A percentile compares a stretch with the other conserved stretches of the same genome.
These are phyloP conservation scores for Drosophila diplacantha DNA, from an alignment of 2,888 invertebrate species.

Conservation along the genomic window DNA sequence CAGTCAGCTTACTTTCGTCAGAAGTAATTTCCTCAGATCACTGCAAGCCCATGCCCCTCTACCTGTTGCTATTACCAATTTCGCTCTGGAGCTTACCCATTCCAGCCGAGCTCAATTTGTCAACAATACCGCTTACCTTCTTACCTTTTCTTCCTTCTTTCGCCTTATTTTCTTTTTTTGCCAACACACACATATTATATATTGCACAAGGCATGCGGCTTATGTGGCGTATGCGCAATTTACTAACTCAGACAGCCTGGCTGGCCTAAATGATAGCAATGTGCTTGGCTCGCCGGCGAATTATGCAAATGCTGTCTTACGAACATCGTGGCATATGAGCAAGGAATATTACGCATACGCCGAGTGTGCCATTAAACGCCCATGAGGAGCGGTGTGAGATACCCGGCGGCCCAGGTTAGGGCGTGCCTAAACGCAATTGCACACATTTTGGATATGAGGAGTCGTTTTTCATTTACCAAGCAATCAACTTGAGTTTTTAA, in stretches of 20 bases:
- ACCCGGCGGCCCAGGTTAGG: not conserved
- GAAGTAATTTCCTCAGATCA: not conserved
- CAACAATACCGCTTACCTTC: slow-evolving; percentile 21
- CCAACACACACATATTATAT: slow-evolving; percentile 1
- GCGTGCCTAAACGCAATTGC: slow-evolving; percentile 58
- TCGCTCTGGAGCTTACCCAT: slow-evolving; percentile 17
- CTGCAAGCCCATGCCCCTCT: slow-evolving; percentile 8
- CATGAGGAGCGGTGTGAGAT: slow-evolving; percentile 21
- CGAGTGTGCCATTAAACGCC: slow-evolving; percentile 63
- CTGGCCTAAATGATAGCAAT: slow-evolving; percentile 63
- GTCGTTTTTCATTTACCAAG: slow-evolving; percentile 4
- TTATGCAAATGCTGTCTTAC: slow-evolving; percentile 59
- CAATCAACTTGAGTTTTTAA: slow-evolving; percentile 13
- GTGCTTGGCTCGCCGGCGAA: slow-evolving; percentile 54
- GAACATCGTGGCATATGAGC: slow-evolving; percentile 58
- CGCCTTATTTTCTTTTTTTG: not conserved
- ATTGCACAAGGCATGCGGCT: slow-evolving; percentile 26
- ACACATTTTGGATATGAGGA: slow-evolving; percentile 32
- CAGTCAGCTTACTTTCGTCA: not conserved
- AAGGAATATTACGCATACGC: slow-evolving; percentile 67
- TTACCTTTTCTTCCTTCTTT: slow-evolving; percentile 7
- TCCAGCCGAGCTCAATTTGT: slow-evolving; percentile 59
- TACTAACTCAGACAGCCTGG: slow-evolving; percentile 67
- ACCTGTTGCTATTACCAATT: slow-evolving; percentile 40
- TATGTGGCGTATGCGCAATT: slow-evolving; percentile 67